Conservation (phyloP, 92 coral and sea anemone species). For the Epizoanthus rinbou region DNA sequence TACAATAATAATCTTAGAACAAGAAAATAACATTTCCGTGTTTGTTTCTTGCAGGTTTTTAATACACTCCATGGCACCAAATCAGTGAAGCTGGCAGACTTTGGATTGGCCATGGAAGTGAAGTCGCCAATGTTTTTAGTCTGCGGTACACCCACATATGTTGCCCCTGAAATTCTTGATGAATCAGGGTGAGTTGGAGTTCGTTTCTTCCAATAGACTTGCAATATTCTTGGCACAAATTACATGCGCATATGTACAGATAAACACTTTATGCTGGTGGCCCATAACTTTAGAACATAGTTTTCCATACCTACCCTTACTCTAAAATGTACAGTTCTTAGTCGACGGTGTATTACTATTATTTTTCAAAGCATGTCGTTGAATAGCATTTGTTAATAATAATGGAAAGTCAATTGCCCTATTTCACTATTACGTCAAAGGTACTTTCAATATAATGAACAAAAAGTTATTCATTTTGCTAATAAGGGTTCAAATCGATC, state of each 20-base stretch:
- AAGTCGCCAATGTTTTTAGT: slow-evolving; percentile 83
- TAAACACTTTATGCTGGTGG: not conserved
- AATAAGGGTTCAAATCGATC: too few relatives aligned
- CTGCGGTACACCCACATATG: slow-evolving; percentile 91
- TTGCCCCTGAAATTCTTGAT: slow-evolving; percentile 91
- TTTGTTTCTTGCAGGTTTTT: slow-evolving; percentile 64
- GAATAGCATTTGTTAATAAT: too few relatives aligned
- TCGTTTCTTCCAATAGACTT: not conserved
- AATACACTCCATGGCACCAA: slow-evolving; percentile 64
- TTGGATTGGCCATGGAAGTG: slow-evolving; percentile 89
- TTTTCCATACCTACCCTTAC: too few relatives aligned
- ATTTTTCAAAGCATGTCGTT: too few relatives aligned
- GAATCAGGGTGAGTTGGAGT: slow-evolving; percentile 73
- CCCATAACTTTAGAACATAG: too few relatives aligned
- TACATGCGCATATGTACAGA: not conserved
- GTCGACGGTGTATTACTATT: too few relatives aligned
- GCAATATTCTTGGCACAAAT: not conserved
- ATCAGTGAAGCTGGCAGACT: slow-evolving; percentile 89
- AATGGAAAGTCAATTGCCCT: too few relatives aligned
- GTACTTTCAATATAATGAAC: too few relatives aligned
- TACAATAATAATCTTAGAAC: not conserved
- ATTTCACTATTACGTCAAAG: too few relatives aligned
- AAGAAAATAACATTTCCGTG: not conserved
- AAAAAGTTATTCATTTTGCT: too few relatives aligned
- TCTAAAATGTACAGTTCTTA: too few relatives aligned